Conservation (phyloP, 2,888 invertebrate genomes). For the Drosophila vallismaia region DNA sequence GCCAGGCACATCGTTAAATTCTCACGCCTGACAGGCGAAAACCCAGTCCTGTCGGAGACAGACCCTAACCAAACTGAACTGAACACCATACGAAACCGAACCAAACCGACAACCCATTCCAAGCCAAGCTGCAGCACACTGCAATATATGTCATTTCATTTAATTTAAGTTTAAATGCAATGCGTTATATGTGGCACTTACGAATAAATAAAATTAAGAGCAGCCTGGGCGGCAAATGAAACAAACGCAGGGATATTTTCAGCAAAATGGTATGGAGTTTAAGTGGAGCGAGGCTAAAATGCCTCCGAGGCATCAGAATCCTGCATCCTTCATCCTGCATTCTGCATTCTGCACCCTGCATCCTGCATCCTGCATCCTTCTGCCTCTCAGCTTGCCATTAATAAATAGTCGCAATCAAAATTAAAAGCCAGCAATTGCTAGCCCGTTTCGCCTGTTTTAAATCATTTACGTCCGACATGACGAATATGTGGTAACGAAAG, state of each 20-base stretch:
- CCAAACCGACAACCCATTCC: constrained; percentile 5
- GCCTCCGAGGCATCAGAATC: constrained; percentile 25
- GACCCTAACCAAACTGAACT: constrained; percentile 16
- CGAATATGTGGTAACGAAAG: constrained; percentile 41
- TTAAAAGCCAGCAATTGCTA: constrained; percentile 67
- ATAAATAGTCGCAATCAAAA: constrained; percentile 75
- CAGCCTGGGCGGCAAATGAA: constrained; percentile 19
- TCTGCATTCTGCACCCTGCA: constrained; percentile 11
- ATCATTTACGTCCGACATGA: constrained; percentile 57
- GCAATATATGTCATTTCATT: constrained; percentile 42
- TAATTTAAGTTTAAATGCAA: constrained; percentile 41
- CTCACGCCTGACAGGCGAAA: constrained; percentile 58
- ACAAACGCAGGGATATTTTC: constrained; percentile 29
- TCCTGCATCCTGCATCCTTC: constrained; percentile 29
- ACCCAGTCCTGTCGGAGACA: constrained; percentile 50
- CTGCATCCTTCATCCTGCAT: constrained; percentile 18
- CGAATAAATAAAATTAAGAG: constrained; percentile 49
- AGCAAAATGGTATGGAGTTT: constrained; percentile 49
- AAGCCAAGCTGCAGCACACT: constrained; percentile 18
- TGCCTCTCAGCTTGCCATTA: constrained; percentile 57
- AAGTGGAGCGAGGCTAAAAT: constrained; percentile 60
- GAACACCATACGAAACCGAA: not conserved
- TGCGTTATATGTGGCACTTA: constrained; percentile 8
- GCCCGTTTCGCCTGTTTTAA: constrained; percentile 62
- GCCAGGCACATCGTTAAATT: constrained; percentile 69